Conservation (phyloP, 2,797 vertebrate species). For the Lacerta agilis region DNA sequence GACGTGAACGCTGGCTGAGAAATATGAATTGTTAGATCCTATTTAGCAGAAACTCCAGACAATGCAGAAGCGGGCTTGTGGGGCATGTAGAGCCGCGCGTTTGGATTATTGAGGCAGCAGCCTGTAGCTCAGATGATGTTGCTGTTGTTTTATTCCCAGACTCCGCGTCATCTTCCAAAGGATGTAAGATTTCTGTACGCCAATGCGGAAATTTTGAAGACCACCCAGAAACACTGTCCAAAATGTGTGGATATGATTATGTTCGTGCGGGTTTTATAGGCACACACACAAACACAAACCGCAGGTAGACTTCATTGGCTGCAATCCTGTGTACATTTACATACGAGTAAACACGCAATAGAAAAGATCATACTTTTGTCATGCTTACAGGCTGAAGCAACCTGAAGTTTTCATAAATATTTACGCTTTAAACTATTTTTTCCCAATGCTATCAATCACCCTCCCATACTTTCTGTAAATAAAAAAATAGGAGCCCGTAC, state of each 20-base stretch:
- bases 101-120: constrained; percentile 69
- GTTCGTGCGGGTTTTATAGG: not conserved
- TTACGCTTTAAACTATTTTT: not conserved
- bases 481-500: too few relatives aligned
- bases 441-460: not conserved
- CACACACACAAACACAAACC: not conserved
- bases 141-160: constrained; percentile 30
- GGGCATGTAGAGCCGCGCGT: constrained; percentile 60
- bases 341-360: not conserved
- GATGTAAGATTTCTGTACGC: constrained; percentile 44
- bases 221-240: not conserved
- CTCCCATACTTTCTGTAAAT: not conserved
- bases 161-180: constrained; percentile 43
- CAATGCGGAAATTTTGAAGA: constrained; percentile 13
- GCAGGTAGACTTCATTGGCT: not conserved
- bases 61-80: constrained; percentile 57
- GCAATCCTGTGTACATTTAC: not conserved
- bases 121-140: constrained; percentile 11
- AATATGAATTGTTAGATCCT: constrained; percentile 89
- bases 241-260: constrained; percentile 22
- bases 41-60: constrained; percentile 83
- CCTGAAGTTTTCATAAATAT: not conserved
- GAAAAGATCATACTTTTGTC: not conserved
- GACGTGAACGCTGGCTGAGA: constrained; percentile 86
- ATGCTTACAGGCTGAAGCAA: not conserved